These are phyloP conservation scores for Acrobasis repandana DNA, from an alignment of 2,888 invertebrate genomes.

Conservation along the genomic window DNA sequence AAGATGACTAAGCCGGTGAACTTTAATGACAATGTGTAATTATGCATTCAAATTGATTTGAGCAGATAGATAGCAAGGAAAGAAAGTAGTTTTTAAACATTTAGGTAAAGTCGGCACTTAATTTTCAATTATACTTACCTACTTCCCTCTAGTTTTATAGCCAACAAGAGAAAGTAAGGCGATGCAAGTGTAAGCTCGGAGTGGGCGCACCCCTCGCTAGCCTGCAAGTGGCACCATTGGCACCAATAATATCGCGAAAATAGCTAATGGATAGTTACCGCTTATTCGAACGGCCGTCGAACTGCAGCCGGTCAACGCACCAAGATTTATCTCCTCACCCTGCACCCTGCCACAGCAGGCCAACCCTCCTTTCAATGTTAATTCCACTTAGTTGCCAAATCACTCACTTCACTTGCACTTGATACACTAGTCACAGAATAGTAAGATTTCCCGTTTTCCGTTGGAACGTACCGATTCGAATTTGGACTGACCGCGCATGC, in stretches of 20 bases:
- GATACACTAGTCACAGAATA: slow-evolving; percentile 28
- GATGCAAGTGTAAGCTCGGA: too few species aligned
- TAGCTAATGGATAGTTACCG: slow-evolving; percentile 55
- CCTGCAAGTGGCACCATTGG: too few species aligned
- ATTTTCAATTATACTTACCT: too few species aligned
- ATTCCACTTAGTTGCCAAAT: background rate
- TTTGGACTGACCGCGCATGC: slow-evolving; percentile 38
- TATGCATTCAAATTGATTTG: too few species aligned
- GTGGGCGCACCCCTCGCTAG: too few species aligned
- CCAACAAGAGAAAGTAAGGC: too few species aligned
- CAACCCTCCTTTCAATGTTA: background rate
- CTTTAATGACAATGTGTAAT: too few species aligned
- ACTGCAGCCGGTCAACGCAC: slow-evolving; percentile 69
- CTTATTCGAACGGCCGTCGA: slow-evolving; percentile 51
- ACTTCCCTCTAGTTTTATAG: too few species aligned
- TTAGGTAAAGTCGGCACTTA: too few species aligned
- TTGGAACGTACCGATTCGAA: slow-evolving; percentile 27
- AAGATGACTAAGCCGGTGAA: too few species aligned
- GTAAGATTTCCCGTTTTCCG: slow-evolving; percentile 30
- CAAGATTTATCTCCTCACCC: slow-evolving; percentile 55
- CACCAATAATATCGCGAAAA: slow-evolving; percentile 15
- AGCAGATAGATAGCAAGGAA: too few species aligned
- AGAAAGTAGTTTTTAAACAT: too few species aligned
- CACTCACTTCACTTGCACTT: slow-evolving; percentile 35
- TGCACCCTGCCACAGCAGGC: slow-evolving; percentile 39